A percentile compares a stretch with the other conserved stretches of the same genome.
These are phyloP conservation scores for Ormia ochracea DNA, from an alignment of 2,888 invertebrate species.

Conservation along the genomic window DNA sequence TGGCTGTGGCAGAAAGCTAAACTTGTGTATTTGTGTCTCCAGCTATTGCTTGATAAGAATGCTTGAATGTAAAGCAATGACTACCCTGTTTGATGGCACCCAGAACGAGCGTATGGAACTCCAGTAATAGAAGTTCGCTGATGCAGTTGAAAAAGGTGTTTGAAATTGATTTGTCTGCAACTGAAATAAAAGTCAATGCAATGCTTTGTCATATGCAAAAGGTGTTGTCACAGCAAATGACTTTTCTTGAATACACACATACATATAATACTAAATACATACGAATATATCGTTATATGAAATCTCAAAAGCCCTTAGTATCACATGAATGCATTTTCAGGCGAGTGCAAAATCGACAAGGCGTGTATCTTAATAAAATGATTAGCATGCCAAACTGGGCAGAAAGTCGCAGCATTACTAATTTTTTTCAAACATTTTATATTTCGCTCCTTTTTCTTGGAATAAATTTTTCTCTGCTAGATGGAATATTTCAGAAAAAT, in stretches of 20 bases:
- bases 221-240: neutral
- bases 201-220: neutral
- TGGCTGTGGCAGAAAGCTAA: conserved; percentile 39
- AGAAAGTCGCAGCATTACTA: no score
- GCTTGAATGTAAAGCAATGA: neutral
- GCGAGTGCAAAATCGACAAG: no score
- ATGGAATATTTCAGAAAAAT: no score
- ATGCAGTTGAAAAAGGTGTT: conserved; percentile 2
- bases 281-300: no score
- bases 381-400: no score
- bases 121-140: neutral
- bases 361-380: no score
- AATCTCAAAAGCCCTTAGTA: no score
- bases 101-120: neutral
- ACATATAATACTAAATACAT: neutral
- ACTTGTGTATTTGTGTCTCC: conserved; percentile 21
- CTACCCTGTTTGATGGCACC: neutral
- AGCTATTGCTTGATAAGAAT: conserved; percentile 31
- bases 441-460: no score
- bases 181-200: neutral
- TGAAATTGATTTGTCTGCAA: conserved; percentile 30
- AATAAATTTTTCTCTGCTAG: no score
- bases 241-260: neutral
- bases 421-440: no score
- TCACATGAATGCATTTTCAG: no score